Evolutionary conservation across 2,797 vertebrate species (phyloP), one percentile per base, ranked within the genome.

Genomic region (Steatocranus sp.): DNA sequence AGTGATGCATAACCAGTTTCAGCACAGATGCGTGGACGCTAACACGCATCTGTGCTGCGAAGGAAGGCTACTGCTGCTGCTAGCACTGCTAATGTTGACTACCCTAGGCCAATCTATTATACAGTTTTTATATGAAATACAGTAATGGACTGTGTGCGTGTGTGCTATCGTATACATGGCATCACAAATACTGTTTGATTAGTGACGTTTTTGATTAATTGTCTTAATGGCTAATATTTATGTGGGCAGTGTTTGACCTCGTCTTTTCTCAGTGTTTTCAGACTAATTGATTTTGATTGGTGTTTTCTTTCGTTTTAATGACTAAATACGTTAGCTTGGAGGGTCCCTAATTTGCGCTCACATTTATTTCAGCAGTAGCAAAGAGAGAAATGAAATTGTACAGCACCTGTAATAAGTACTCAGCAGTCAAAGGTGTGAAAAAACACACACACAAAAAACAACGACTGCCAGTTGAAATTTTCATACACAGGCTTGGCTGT

Each of bases 371-470:
- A 51, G 17, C 41, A 27, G 38, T 43, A 27, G 41, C 23, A 30
- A 48, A 73, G 48, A 70, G 38, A 70, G 41, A 70, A 46, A 46
- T 46, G 15, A 46, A 5, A 70, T 46, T 46, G 10, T 43, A 7
- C 14, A 46, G 6, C 14, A 27, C 38, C 66, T 70, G 6, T 46
- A 43, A 70, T 46, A 48, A 73, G 41, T 30, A 73, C 25, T 73
- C 25, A 48, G 6, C 6, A 46, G 41, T 48, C 66, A 70, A 3
- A 70, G 66, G 41, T 27, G 38, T 70, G 41, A 2, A 11, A 4
- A 18, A 18, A 11, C 0, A 1, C 1, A 3, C 1, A 20, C 7
- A 7, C 6, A 0, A 6, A 0, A 0, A 1, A 11, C 14, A 56
- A 2, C 56, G 34, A 58, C 56, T 61, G 4, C 30, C 56, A 61